Evolutionary conservation across 2,888 invertebrate species (phyloP).

Genomic region (Euclidia mi): DNA sequence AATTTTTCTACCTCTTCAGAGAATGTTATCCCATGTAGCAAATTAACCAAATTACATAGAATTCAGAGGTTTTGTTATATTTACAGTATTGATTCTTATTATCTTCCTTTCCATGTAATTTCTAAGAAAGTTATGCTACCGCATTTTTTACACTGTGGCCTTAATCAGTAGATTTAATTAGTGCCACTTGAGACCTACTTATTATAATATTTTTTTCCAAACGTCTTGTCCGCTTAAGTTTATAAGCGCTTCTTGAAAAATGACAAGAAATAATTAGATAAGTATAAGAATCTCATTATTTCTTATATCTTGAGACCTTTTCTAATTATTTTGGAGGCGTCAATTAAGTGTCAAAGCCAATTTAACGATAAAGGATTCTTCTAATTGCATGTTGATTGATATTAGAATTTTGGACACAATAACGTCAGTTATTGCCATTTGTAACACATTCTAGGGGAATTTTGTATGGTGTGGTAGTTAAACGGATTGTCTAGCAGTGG

Average conservation of each 20-base stretch:
- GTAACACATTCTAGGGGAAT: too few relatives aligned
- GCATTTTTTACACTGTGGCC: slow-evolving; percentile 1
- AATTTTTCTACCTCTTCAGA: too few relatives aligned
- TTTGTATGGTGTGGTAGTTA: too few relatives aligned
- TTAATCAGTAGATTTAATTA: slow-evolving; percentile 44
- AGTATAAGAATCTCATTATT: slow-evolving; percentile 38
- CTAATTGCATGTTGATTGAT: background rate
- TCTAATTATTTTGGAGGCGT: slow-evolving; percentile 16
- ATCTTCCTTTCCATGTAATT: slow-evolving; percentile 25
- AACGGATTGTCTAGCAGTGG: too few relatives aligned
- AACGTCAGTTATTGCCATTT: too few relatives aligned
- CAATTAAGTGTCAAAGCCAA: slow-evolving; percentile 13
- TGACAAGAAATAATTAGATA: slow-evolving; percentile 45
- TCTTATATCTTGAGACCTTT: slow-evolving; percentile 17
- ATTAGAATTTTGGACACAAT: too few relatives aligned
- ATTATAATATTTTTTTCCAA: slow-evolving; percentile 21
- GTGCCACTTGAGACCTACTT: slow-evolving; percentile 36
- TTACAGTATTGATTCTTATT: slow-evolving; percentile 42
- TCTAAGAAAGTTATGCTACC: background rate
- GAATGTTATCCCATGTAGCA: too few relatives aligned
- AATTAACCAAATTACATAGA: too few relatives aligned
- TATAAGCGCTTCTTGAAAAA: slow-evolving; percentile 33
- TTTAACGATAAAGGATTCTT: slow-evolving; percentile 16
- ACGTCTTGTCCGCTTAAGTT: slow-evolving; percentile 27
- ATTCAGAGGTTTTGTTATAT: too few relatives aligned